Evolutionary conservation across 2,888 invertebrate genomes (phyloP), one percentile per base, ranked within the genome.

Genomic region (Lycaena phlaeas): DNA sequence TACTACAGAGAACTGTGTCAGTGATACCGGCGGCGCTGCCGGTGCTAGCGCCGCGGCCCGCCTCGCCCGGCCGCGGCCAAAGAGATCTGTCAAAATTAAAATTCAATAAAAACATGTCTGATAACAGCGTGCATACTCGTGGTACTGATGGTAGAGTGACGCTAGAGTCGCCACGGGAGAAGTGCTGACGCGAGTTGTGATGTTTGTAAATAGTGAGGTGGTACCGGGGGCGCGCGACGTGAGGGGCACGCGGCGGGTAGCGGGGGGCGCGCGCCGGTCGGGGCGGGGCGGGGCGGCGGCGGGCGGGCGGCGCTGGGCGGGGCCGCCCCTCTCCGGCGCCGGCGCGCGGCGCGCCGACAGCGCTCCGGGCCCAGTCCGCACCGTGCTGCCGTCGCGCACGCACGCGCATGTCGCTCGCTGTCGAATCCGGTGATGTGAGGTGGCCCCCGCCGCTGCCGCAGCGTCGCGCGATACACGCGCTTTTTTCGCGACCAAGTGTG

Each of bases 391-490:
- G 79, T 56, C 75, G 81, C 79, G 86, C 86, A 85, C 84, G 86
- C 87, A 87, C 87, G 88, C 85, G 87, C 86, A 86, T 87, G 82
- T 82, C 82, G 79, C 70, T 79, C 79, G 77, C 58, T 68, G 65
- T 68, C 55, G 62, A 56, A 41, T 51, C 53, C 73, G 77, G 79
- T 82, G 78, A 79, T 81, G 81, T 79, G 79, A 79, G 78, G 81
- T 81, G 78, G 79, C 82, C 78, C 75, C 71, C 77, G 78, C 75
- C 77, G 78, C 77, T 81, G 66, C 78, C 73, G 70, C 71, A 70
- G 73, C 60, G 75, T 54, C 64, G 82, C 82, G 82, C 82, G 82
- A 67, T 50, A 48, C 27, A 59, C 81, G 82, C 82, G 84, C 81
- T 65, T 53, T 65, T 82, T 78, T 82, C 71, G 70, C 72, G 71